Percentiles rank a stretch among this genome's conserved stretches.
These are phyloP conservation scores for Meta bourneti DNA, from an alignment of 2,888 invertebrate genomes.

Conservation along the genomic window DNA sequence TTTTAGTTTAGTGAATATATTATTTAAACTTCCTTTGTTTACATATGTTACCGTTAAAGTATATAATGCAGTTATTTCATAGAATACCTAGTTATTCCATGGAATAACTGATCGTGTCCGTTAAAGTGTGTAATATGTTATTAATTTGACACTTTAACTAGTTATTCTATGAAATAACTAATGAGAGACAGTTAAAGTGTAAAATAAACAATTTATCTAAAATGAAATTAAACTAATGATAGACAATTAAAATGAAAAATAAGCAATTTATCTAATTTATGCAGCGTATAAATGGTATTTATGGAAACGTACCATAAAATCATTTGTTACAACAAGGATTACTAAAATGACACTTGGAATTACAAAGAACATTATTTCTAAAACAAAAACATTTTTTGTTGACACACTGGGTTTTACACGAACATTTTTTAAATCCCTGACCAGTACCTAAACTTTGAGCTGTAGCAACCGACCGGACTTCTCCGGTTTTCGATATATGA, in stretches of 20 bases:
- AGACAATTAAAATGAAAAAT: constrained; percentile 62
- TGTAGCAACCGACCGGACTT: constrained; percentile 73
- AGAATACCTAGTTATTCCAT: constrained; percentile 71
- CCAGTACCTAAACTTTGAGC: constrained; percentile 69
- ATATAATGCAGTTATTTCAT: constrained; percentile 71
- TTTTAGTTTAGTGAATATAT: too few relatives aligned
- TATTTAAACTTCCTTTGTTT: too few relatives aligned
- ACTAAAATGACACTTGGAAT: too few relatives aligned
- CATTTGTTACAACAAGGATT: constrained; percentile 45
- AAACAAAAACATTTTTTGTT: constrained; percentile 71
- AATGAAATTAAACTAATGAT: constrained; percentile 28
- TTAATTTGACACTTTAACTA: constrained; percentile 40
- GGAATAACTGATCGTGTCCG: constrained; percentile 71
- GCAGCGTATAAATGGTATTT: constrained; percentile 64
- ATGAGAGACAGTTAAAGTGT: too few relatives aligned
- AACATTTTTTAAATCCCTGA: constrained; percentile 69
- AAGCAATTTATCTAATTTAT: constrained; percentile 65
- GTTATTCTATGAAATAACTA: too few relatives aligned
- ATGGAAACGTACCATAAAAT: constrained; percentile 61
- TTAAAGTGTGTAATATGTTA: constrained; percentile 66
- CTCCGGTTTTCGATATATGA: too few relatives aligned
- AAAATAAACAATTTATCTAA: background rate
- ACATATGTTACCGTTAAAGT: constrained; percentile 70
- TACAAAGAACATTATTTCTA: constrained; percentile 14
- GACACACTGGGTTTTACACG: constrained; percentile 71